phyloP scores from a whole-genome alignment of 2,888 invertebrate species.

The Drosophila setosimentum region DNA sequence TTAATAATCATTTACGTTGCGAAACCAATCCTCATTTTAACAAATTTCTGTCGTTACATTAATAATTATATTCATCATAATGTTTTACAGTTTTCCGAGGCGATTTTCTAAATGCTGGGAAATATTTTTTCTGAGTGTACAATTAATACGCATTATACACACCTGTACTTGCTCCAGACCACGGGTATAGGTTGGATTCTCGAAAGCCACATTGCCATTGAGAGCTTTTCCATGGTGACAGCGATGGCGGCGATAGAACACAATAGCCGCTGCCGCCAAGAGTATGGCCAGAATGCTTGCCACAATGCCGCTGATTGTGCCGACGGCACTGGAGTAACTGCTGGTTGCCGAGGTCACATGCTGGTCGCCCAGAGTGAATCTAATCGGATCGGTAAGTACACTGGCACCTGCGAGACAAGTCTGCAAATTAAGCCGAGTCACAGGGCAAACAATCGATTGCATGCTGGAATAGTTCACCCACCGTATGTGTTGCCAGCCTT shows the following conservation, averaged over 20 bases:
- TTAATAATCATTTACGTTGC: background rate
- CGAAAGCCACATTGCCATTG: conserved; percentile 91
- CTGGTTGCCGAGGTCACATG: conserved; percentile 89
- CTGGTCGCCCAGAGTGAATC: conserved; percentile 91
- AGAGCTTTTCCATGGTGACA: conserved; percentile 84
- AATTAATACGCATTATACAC: conserved; percentile 76
- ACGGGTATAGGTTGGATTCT: conserved; percentile 93
- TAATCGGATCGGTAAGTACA: conserved; percentile 90
- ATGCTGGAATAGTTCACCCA: conserved; percentile 73
- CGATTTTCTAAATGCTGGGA: background rate
- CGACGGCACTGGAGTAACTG: conserved; percentile 84
- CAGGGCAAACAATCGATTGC: conserved; percentile 7
- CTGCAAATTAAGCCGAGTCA: conserved; percentile 57
- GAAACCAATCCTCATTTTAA: background rate
- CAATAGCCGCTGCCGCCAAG: conserved; percentile 84
- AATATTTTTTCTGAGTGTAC: background rate
- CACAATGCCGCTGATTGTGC: conserved; percentile 85
- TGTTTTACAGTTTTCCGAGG: background rate
- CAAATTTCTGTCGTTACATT: background rate
- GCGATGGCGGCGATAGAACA: conserved; percentile 84
- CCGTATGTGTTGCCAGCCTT: conserved; percentile 93
- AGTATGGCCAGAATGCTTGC: conserved; percentile 84
- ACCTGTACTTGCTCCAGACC: conserved; percentile 92
- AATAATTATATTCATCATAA: background rate
- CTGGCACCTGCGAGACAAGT: conserved; percentile 88